Base-by-base conservation (phyloP, 2,797 vertebrate species). In the Melanotaenia nigrans region DNA sequence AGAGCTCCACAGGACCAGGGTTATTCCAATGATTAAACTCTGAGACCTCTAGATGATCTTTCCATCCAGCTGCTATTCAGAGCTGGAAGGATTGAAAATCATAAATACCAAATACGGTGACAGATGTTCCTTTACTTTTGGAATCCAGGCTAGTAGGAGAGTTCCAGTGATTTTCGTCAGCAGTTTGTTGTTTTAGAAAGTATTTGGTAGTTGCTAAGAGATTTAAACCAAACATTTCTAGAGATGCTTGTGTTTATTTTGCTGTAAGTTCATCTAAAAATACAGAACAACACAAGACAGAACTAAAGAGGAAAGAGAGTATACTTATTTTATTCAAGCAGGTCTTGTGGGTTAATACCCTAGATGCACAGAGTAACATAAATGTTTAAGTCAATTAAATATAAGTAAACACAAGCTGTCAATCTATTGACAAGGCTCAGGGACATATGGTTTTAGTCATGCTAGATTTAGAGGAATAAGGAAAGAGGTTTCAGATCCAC, bases 1-100 rank as follows among this genome's bases (percentile, higher is more conserved):
- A 64, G 20, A 22, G 56, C 74, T 71, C 67, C 33, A 20, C 40
- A 36, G 40, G 40, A 63, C 64, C 35, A 18, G 67, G 45, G 55
- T 65, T 4, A 45, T 54, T 71, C 8, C 16, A 49, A 30, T 51
- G 3, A 45, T 57, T 35, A 54, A 45, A 38, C 24, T 68, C n/a
- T 45, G n/a, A 47, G 33, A 5, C 7, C 32, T 58, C 56, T 33
- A 7, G 20, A 10, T 28, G 4, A 54, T 65, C 5, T 59, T 36
- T 20, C n/a, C 13, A 24, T n/a, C 12, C 22, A 18, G 6, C 16
- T 25, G 56, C 49, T 45, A 38, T 7, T 54, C 14, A 25, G 20
- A 40, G 9, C 22, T 56, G 55, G 42, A 64, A 20, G 45, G 30
- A 64, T 5, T 59, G 3, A n/a, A 35, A 42, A 9, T 49, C 0